Percentiles rank a stretch among this genome's conserved stretches.
Conservation (phyloP, 2,113 vertebrate species). For the Meles meles region DNA sequence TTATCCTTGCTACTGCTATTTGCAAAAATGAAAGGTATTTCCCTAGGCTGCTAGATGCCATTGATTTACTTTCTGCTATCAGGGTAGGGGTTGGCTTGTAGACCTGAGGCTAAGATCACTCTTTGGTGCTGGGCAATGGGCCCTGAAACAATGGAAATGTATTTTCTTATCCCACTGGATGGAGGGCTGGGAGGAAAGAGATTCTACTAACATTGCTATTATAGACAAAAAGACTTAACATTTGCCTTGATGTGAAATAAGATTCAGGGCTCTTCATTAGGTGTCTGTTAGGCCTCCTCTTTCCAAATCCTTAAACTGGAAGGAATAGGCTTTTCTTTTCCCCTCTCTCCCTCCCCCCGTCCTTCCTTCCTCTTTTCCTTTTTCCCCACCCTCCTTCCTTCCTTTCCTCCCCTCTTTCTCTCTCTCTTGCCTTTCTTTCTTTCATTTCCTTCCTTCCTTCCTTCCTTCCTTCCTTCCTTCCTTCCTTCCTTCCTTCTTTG, state of each 20-base stretch:
- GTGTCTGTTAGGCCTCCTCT: background rate
- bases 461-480: background rate
- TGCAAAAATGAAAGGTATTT: background rate
- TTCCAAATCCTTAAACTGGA: background rate
- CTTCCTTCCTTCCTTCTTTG: background rate
- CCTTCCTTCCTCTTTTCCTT: background rate
- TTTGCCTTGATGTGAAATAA: background rate
- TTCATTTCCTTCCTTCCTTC: too few species aligned
- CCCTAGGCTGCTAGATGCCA: background rate
- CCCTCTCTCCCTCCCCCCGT: background rate
- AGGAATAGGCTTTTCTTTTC: background rate
- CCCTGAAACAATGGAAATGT: background rate
- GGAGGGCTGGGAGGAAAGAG: background rate
- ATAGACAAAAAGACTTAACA: background rate
- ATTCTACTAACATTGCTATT: background rate
- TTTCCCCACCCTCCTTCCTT: too few species aligned
- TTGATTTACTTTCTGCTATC: background rate
- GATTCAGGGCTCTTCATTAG: background rate
- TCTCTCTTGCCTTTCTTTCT: background rate
- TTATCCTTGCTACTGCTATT: background rate
- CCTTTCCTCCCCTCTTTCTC: background rate
- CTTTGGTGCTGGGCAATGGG: background rate
- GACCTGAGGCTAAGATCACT: background rate
- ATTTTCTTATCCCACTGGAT: background rate
- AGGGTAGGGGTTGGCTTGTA: background rate